Evolutionary conservation across 2,113 vertebrate genomes (phyloP), one percentile per base, ranked within the genome.

Genomic region (Columbina picui): DNA sequence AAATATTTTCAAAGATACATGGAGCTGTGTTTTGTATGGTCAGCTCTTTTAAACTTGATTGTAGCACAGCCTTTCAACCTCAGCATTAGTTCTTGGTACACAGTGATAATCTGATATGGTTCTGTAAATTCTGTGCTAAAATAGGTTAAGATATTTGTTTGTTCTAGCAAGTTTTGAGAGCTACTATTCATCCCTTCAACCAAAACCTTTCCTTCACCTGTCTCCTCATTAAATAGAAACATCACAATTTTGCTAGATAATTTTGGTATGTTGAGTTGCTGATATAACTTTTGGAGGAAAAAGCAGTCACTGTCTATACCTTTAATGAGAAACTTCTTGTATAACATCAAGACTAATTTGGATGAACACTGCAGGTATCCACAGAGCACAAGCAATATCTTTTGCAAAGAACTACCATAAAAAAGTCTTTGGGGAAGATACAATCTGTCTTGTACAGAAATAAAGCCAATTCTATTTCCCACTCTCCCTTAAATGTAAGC

Each of bases 391-490:
- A 57, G 49, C 19, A 95, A 71, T 91, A 91, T 60, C 27, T 92
- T 81, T 55, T 81, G 68, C 70, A 96, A 85, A 93, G 85, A 78
- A 59, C 74, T 95, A 60, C 50, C 67, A 57, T 89, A 78, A 92
- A 87, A 91, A 94, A 70, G 10, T 92, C 39, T 96, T 93, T 25
- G 78, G 65, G 89, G 84, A 96, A 90, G 53, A 94, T 84, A 83
- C 69, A 88, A 91, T 93, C 92, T 95, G n/a, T 29, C 38, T 93
- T 64, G 14, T 67, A 57, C 19, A 59, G 39, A 53, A 94, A 52
- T 70, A 80, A 94, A 93, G 84, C 60, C 89, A 97, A 91, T 90
- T 93, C 41, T 29, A 49, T 96, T 97, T 88, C 53, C 73, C 64
- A 39, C 65, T 47, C 63, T 59, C 56, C 34, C 60, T 93, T 87